A percentile compares a stretch with the other conserved stretches of the same genome.
These are phyloP conservation scores for Rhizoglyphus robini DNA, from an alignment of 1,140 invertebrate species.

Conservation along the genomic window DNA sequence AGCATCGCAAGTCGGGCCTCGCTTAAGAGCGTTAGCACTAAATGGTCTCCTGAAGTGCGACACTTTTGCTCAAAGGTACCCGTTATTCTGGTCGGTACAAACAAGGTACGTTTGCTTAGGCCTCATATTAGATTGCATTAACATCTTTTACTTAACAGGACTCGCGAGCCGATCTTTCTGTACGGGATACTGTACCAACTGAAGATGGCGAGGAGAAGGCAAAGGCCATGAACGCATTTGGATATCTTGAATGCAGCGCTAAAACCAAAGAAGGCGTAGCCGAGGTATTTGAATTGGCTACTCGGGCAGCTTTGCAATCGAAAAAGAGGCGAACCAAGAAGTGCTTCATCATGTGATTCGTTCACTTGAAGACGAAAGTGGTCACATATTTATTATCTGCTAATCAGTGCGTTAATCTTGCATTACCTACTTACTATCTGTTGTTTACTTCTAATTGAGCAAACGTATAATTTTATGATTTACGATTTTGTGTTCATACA, in stretches of 20 bases:
- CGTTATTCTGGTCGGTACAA: slow-evolving; percentile 94
- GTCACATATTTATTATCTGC: background rate
- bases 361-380: background rate
- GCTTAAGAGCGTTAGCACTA: slow-evolving; percentile 91
- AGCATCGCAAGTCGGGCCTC: slow-evolving; percentile 93
- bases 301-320: slow-evolving; percentile 88
- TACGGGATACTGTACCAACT: slow-evolving; percentile 94
- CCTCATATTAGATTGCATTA: background rate
- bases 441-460: background rate
- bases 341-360: slow-evolving; percentile 27
- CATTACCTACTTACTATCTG: background rate
- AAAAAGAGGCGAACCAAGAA: slow-evolving; percentile 35
- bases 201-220: slow-evolving; percentile 68
- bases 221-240: slow-evolving; percentile 97
- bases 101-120: slow-evolving; percentile 48
- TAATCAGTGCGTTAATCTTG: too few species aligned
- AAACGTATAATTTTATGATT: background rate
- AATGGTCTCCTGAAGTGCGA: slow-evolving; percentile 94
- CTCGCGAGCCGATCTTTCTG: slow-evolving; percentile 93
- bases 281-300: slow-evolving; percentile 98
- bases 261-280: slow-evolving; percentile 98
- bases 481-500: background rate
- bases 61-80: slow-evolving; percentile 97
- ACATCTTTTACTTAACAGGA: slow-evolving; percentile 31
- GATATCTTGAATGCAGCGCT: slow-evolving; percentile 97